Percentiles rank a stretch among this genome's conserved stretches.
Evolutionary conservation across 2,888 invertebrate genomes (phyloP).

Genomic region (Amiota minor): DNA sequence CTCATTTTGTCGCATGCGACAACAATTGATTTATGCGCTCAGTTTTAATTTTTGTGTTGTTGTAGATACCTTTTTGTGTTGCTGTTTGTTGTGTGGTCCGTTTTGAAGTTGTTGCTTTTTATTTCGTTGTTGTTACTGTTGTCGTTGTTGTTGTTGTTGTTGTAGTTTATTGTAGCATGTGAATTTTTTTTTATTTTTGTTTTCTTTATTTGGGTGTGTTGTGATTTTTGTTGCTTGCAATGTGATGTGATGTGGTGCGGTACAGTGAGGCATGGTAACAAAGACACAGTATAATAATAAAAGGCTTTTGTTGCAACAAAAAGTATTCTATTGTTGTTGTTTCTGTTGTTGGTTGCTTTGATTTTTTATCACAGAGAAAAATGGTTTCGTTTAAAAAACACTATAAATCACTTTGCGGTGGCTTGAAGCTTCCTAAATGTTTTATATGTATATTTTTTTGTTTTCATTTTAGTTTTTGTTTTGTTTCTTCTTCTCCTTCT

Average conservation of each 20-base stretch:
- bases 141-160: conserved; percentile 53
- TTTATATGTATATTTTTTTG: conserved; percentile 1
- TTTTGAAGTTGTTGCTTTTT: conserved; percentile 1
- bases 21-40: conserved; percentile 63
- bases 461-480: neutral
- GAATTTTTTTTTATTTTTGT: conserved; percentile 41
- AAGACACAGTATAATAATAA: conserved; percentile 6
- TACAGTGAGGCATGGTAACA: conserved; percentile 6
- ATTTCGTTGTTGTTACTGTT: conserved; percentile 46
- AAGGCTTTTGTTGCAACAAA: conserved; percentile 14
- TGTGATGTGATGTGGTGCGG: neutral
- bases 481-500: neutral
- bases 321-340: neutral
- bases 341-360: neutral
- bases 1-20: conserved; percentile 36
- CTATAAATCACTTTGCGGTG: conserved; percentile 24
- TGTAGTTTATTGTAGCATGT: conserved; percentile 55
- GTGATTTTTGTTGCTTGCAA: neutral
- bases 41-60: conserved; percentile 28
- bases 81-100: conserved; percentile 24
- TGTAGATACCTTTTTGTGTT: conserved; percentile 20
- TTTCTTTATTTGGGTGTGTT: conserved; percentile 22
- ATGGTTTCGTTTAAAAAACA: conserved; percentile 12
- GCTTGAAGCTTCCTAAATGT: conserved; percentile 16
- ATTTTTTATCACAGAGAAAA: conserved; percentile 10